phyloP scores from a whole-genome alignment of 2,888 invertebrate species.

The Drosophila rubida region DNA sequence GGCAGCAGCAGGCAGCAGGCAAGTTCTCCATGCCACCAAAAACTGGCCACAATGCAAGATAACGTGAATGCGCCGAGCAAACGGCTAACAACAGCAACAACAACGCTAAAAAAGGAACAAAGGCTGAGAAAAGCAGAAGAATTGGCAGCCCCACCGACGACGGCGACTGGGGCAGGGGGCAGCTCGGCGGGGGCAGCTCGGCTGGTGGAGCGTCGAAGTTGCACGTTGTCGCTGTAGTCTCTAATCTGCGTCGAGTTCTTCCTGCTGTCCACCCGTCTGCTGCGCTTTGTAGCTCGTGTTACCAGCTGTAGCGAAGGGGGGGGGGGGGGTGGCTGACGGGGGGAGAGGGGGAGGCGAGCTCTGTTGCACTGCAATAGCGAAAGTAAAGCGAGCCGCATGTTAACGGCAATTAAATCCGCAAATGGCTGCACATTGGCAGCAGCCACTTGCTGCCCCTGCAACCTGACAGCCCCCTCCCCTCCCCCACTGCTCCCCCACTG shows the following conservation, averaged over 20 bases:
- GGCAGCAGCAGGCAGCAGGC: neutral
- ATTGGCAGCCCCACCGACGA: no score
- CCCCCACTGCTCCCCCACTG: neutral
- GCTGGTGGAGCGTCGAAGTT: constrained; percentile 3
- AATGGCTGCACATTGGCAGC: constrained; percentile 71
- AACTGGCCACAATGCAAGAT: constrained; percentile 11
- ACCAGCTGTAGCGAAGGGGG: no score
- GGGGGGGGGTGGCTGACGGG: constrained; percentile 9
- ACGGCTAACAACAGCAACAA: no score
- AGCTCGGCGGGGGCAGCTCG: no score
- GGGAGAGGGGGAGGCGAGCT: neutral
- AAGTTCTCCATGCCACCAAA: constrained; percentile 2
- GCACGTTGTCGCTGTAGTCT: constrained; percentile 58
- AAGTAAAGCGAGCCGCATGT: constrained; percentile 68
- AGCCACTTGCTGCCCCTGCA: constrained; percentile 6
- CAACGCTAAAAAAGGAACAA: neutral
- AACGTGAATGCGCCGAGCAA: neutral
- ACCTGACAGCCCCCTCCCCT: neutral
- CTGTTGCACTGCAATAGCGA: constrained; percentile 33
- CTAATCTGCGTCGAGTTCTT: constrained; percentile 56
- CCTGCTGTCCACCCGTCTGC: neutral
- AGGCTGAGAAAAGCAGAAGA: neutral
- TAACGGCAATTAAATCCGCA: constrained; percentile 81
- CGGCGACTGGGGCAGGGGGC: neutral
- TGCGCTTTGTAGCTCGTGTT: constrained; percentile 58